A percentile compares a stretch with the other conserved stretches of the same genome.
These are phyloP conservation scores for Gymnosoma rotundatum DNA, from an alignment of 2,888 invertebrate species.

Conservation along the genomic window DNA sequence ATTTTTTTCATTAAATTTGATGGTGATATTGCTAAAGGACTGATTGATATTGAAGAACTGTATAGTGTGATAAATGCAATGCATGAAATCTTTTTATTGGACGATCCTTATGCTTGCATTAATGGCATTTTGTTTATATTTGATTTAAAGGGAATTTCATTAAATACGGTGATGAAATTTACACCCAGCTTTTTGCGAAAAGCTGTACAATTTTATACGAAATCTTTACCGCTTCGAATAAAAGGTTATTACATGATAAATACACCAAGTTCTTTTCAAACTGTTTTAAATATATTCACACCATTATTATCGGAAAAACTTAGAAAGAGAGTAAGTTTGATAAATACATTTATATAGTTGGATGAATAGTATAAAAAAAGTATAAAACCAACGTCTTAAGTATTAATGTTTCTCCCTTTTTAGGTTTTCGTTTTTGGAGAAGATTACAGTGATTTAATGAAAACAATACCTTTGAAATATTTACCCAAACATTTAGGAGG, in stretches of 20 bases:
- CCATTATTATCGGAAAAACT: no score
- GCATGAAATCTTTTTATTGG: slow-evolving; percentile 84
- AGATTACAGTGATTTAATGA: slow-evolving; percentile 84
- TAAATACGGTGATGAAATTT: slow-evolving; percentile 84
- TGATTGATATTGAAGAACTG: slow-evolving; percentile 81
- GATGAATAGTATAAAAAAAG: no score
- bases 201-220: slow-evolving; percentile 83
- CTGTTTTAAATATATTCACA: slow-evolving; percentile 83
- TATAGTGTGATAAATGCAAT: slow-evolving; percentile 84
- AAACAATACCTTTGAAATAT: slow-evolving; percentile 84
- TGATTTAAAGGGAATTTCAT: slow-evolving; percentile 84
- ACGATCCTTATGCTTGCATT: slow-evolving; percentile 85
- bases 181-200: slow-evolving; percentile 85
- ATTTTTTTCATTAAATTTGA: slow-evolving; percentile 83
- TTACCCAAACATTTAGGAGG: slow-evolving; percentile 75
- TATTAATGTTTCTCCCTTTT: no score
- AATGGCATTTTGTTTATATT: slow-evolving; percentile 83
- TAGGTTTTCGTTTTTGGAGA: slow-evolving; percentile 82
- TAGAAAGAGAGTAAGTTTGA: slow-evolving; percentile 83
- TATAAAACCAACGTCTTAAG: no score
- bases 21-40: slow-evolving; percentile 84
- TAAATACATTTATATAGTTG: no score
- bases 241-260: slow-evolving; percentile 85
- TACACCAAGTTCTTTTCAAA: slow-evolving; percentile 84
- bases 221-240: slow-evolving; percentile 85